These are phyloP conservation scores for Copidosoma aretas DNA, from an alignment of 2,888 invertebrate species.

Conservation along the genomic window DNA sequence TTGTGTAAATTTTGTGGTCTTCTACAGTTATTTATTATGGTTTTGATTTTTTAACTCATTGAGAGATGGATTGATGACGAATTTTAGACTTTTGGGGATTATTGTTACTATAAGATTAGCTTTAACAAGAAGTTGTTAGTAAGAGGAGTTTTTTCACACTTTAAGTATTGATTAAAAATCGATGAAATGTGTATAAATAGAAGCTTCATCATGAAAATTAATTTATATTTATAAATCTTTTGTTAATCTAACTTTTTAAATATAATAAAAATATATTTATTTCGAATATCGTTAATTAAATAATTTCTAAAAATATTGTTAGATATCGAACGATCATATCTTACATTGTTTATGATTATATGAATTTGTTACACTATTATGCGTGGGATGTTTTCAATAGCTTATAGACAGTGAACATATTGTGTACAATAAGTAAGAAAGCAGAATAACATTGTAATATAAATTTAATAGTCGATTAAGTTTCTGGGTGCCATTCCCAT, in stretches of 20 bases:
- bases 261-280: too few species aligned
- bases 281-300: neutral
- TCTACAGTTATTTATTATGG: constrained; percentile 21
- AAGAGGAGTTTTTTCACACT: too few species aligned
- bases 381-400: neutral
- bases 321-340: neutral
- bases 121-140: too few species aligned
- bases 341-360: neutral
- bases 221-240: too few species aligned
- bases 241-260: neutral
- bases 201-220: too few species aligned
- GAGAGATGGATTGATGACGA: constrained; percentile 33
- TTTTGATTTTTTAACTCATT: constrained; percentile 3
- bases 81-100: constrained; percentile 21
- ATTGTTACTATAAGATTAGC: constrained; percentile 6
- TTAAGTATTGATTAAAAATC: neutral
- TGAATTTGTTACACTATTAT: neutral
- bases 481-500: constrained; percentile 58
- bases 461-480: constrained; percentile 29
- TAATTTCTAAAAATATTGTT: neutral
- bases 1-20: constrained; percentile 12
- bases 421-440: neutral
- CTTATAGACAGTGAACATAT: neutral
- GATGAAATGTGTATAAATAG: neutral
- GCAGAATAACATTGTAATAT: constrained; percentile 1